Conservation (phyloP, 2,888 invertebrate species). For the Junonia oenone region DNA sequence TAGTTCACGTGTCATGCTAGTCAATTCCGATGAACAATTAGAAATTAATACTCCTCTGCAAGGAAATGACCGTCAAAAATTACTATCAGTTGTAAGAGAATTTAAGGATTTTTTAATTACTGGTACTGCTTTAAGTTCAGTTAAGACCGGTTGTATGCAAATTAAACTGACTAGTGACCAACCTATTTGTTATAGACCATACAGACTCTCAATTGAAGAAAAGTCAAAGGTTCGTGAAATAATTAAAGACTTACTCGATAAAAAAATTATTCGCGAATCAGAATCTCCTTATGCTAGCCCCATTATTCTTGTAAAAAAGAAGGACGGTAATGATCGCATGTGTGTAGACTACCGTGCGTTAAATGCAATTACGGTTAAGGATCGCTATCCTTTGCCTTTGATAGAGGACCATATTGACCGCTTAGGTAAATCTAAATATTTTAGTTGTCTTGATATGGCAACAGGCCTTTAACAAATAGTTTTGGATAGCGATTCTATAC, state of each 20-base stretch:
- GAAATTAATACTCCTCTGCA: not conserved
- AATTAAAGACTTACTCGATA: slow-evolving; percentile 19
- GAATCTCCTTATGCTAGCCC: slow-evolving; percentile 27
- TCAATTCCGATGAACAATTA: not conserved
- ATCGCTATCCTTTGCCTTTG: slow-evolving; percentile 18
- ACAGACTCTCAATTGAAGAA: slow-evolving; percentile 23
- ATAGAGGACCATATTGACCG: slow-evolving; percentile 25
- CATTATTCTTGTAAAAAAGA: slow-evolving; percentile 30
- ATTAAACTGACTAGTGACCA: not conserved
- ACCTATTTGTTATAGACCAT: slow-evolving; percentile 23
- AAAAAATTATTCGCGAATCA: slow-evolving; percentile 27
- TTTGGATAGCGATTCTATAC: not conserved
- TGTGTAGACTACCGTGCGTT: slow-evolving; percentile 23
- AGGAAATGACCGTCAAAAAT: not conserved
- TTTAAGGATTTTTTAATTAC: not conserved
- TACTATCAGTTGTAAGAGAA: not conserved
- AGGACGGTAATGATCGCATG: slow-evolving; percentile 23
- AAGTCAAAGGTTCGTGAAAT: slow-evolving; percentile 24
- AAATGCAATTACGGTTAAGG: slow-evolving; percentile 21
- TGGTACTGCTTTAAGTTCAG: not conserved
- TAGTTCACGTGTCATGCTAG: not conserved
- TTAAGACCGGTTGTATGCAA: not conserved
- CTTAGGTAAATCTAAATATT: slow-evolving; percentile 1
- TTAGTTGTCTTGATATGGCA: not conserved
- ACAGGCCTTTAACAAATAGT: not conserved